Evolutionary conservation across 2,113 vertebrate species (phyloP), one percentile per base, ranked within the genome.

Genomic region (Orycteropus afer): DNA sequence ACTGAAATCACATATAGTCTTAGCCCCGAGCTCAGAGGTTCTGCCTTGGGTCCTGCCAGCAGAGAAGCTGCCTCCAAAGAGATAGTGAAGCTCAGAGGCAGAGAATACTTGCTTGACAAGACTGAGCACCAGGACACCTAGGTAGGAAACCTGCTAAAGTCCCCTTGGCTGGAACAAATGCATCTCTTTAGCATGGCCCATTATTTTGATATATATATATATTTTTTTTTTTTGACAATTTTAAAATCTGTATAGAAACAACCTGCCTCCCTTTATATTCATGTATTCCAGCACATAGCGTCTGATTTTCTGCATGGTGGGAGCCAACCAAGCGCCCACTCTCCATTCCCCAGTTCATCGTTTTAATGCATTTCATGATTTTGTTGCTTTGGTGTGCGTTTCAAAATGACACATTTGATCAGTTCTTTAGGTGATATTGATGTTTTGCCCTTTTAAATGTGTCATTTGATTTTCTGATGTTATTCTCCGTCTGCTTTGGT

Each of bases 361-460:
- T 97, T 97, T 96, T 97, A 96, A 98, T 97, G 96, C 89, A 95
- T 98, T 97, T 98, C 63, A 55, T 97, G 97, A 98, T 98, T 98
- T 96, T 96, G 97, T 95, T 98, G 96, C 98, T 98, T 97, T 98
- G 94, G 96, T 96, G 96, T 97, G 92, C 97, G 95, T 98, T 98
- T 98, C 97, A 88, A 97, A 98, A 98, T 96, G 97, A 98, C 97
- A 98, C 96, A 94, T 98, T 97, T 98, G 97, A 97, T 98, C 98
- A 98, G 71, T 97, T 97, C 97, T 97, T 98, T 89, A 96, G 97
- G 96, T 97, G 96, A 94, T 98, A 98, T 98, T 98, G 98, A 98
- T 98, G 98, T 97, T 98, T 98, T 98, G 98, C 97, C 98, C 98
- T 98, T 98, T 98, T 97, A 98, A 98, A 98, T 97, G 96, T 97